Base-by-base conservation (phyloP, 2,113 vertebrate genomes). In the Boleophthalmus pectinirostris region DNA sequence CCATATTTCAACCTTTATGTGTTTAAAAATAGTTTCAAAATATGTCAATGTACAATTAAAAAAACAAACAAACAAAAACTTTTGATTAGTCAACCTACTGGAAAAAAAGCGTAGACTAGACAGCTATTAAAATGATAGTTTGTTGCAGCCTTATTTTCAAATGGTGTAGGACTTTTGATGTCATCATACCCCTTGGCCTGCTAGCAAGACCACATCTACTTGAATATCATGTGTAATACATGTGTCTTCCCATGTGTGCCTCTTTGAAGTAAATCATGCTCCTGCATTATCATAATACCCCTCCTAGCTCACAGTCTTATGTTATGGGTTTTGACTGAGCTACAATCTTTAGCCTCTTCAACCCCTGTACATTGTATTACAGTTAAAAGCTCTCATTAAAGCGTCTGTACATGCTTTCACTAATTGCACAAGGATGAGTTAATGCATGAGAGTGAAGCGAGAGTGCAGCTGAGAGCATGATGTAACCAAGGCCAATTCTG, bases 181-280 rank as follows among this genome's bases (percentile, higher is more conserved):
- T 38, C 35, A 38, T 38, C 35, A 38, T 38, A 5, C 5, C 35
- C 35, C 35, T 38, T 38, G 35, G 2, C 35, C 8, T 38, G 35
- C 35, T 43, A 10, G 38, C 9, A 1, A 10, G 38, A 43, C 8
- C 38, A 43, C 38, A 6, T 43, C 38, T 9, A 10, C 10, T 43
- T 54, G 53, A 21, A 54, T 21, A n/a, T 20, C 51, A 53, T 53
- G 18, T 57, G n/a, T 24, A 57, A 24, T 57, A 20, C 21, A 23
- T 24, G 21, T 57, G 21, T 57, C 54, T 24, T 13, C 12, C 9
- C 11, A 24, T 57, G 57, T 33, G 57, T 25, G 21, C 56, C 24
- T 29, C 25, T 60, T 60, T 60, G 57, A 60, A 60, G 56, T 57
- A 57, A 24, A 24, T 24, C 56, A 57, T 57, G 56, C 21, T 57